A percentile compares a stretch with the other conserved stretches of the same genome.
phyloP scores from a whole-genome alignment of 1,140 invertebrate genomes.

The Bombus haemorrhoidalis region DNA sequence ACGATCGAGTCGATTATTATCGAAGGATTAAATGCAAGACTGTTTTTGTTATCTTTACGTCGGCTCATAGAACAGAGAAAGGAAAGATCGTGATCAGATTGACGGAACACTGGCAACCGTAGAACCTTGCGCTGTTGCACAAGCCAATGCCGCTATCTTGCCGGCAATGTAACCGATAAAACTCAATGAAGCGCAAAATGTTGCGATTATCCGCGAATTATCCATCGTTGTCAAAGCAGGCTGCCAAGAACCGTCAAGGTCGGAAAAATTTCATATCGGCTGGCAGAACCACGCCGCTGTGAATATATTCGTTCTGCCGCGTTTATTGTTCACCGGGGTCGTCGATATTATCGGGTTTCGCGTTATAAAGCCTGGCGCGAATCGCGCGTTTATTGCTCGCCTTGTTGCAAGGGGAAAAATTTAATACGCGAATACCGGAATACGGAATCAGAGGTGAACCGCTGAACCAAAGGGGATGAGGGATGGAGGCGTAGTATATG shows the following conservation, averaged over 20 bases:
- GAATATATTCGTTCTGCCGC: constrained; percentile 18
- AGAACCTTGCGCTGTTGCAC: neutral
- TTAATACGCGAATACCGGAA: neutral
- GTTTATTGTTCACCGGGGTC: constrained; percentile 4
- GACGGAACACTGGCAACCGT: neutral
- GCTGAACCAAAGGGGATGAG: neutral
- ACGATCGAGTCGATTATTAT: too few relatives aligned
- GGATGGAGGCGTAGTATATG: neutral
- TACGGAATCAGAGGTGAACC: neutral
- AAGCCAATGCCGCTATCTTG: neutral
- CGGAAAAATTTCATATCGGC: constrained; percentile 32
- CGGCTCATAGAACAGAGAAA: too few relatives aligned
- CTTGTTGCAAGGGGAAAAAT: neutral
- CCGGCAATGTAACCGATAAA: neutral
- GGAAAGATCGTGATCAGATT: neutral
- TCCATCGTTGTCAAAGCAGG: neutral
- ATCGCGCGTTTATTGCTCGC: constrained; percentile 42
- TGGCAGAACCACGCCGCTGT: neutral
- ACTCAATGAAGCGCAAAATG: neutral
- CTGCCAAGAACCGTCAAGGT: neutral
- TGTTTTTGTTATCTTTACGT: too few relatives aligned
- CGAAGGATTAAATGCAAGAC: too few relatives aligned
- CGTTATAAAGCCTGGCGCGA: constrained; percentile 14
- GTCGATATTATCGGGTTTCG: constrained; percentile 28
- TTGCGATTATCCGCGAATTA: neutral